phyloP scores from a whole-genome alignment of 35 echinoderm and acorn worm species.

The Chiridota heheva region DNA sequence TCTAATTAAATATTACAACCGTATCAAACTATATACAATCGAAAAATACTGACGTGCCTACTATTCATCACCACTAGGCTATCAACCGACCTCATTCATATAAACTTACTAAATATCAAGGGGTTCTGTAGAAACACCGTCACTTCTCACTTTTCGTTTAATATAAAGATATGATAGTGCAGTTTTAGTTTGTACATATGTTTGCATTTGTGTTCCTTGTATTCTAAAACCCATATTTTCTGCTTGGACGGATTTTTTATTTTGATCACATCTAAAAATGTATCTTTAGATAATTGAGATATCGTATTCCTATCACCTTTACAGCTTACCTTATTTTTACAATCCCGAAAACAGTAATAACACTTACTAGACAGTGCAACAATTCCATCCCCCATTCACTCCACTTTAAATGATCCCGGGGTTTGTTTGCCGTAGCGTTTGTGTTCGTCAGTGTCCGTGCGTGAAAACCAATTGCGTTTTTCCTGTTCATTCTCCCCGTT shows the following conservation, averaged over 20 bases:
- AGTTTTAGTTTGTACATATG: not conserved
- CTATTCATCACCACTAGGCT: too few relatives aligned
- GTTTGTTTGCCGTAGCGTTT: constrained; percentile 29
- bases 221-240: constrained; percentile 14
- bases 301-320: constrained; percentile 11
- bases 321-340: constrained; percentile 19
- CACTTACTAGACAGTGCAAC: constrained; percentile 24
- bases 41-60: too few relatives aligned
- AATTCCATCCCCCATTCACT: constrained; percentile 46
- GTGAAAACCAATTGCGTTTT: constrained; percentile 34
- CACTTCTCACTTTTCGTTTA: too few relatives aligned
- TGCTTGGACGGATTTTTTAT: not conserved
- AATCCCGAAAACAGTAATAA: not conserved
- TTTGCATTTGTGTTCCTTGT: not conserved
- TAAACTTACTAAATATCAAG: too few relatives aligned
- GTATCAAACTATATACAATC: too few relatives aligned
- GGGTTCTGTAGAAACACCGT: too few relatives aligned
- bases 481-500: not conserved
- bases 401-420: constrained; percentile 27
- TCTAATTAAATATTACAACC: too few relatives aligned
- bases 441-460: constrained; percentile 26
- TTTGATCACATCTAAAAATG: not conserved
- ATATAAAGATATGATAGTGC: too few relatives aligned
- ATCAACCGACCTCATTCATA: too few relatives aligned
- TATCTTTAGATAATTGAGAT: not conserved